phyloP scores from a whole-genome alignment of 2,888 invertebrate species.

The Ryuthela nishihirai region DNA sequence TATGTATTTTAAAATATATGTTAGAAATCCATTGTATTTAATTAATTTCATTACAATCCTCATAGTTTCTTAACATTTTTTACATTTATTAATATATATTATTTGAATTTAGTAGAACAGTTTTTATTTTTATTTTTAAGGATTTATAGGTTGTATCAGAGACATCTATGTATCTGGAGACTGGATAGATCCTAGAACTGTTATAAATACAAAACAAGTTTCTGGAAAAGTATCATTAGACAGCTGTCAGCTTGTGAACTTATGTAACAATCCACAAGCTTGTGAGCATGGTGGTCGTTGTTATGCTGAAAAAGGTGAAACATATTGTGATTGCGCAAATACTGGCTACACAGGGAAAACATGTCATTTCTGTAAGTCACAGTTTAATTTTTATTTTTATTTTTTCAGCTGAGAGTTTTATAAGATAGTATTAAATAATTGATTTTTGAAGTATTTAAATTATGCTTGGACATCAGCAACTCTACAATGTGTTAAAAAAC shows the following conservation, averaged over 20 bases:
- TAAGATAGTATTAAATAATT: not conserved
- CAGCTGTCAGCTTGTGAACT: slow-evolving; percentile 84
- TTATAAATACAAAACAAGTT: slow-evolving; percentile 47
- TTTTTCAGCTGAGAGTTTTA: not conserved
- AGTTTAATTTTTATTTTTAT: not conserved
- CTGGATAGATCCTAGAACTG: slow-evolving; percentile 47
- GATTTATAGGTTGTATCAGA: slow-evolving; percentile 51
- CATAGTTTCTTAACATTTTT: not conserved
- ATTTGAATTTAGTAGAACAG: not conserved
- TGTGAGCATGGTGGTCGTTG: slow-evolving; percentile 91
- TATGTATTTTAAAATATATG: not conserved
- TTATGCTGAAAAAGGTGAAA: slow-evolving; percentile 78
- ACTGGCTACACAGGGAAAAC: slow-evolving; percentile 91
- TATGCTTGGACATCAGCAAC: too few species aligned
- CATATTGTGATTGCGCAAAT: slow-evolving; percentile 83
- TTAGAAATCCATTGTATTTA: not conserved
- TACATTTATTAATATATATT: not conserved
- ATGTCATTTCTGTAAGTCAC: slow-evolving; percentile 74
- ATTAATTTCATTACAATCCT: not conserved
- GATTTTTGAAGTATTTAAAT: not conserved
- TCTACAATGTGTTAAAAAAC: too few species aligned
- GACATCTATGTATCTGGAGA: slow-evolving; percentile 47
- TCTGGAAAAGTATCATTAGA: slow-evolving; percentile 80
- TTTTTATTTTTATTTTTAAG: slow-evolving; percentile 42
- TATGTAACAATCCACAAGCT: slow-evolving; percentile 81